A percentile compares a stretch with the other conserved stretches of the same genome.
These are phyloP conservation scores for Hylomyscus alleni DNA, from an alignment of 2,797 vertebrate genomes.

Conservation along the genomic window DNA sequence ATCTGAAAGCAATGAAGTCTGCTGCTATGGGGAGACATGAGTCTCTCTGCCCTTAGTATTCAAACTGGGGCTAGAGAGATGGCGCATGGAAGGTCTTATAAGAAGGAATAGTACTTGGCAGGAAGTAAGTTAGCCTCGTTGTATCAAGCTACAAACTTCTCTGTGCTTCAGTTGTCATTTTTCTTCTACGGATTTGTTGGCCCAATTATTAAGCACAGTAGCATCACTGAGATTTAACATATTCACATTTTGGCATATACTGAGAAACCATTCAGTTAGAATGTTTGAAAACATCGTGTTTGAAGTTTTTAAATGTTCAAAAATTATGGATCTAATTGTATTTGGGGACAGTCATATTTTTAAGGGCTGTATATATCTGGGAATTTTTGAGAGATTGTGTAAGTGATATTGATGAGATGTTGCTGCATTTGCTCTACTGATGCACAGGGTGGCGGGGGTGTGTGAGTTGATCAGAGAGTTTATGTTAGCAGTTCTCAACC, in stretches of 20 bases:
- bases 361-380: conserved; percentile 4
- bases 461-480: not conserved
- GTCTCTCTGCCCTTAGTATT: not conserved
- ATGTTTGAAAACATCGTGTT: conserved; percentile 13
- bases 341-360: not conserved
- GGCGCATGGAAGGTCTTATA: not conserved
- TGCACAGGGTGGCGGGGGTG: not conserved
- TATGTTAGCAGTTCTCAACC: not conserved
- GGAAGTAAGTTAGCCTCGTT: not conserved
- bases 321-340: not conserved
- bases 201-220: not conserved
- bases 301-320: not conserved
- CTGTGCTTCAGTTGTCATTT: conserved; percentile 1
- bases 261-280: not conserved
- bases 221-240: not conserved
- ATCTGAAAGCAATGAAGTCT: not conserved
- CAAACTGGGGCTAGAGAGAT: not conserved
- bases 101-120: not conserved
- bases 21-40: not conserved
- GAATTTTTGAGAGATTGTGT: not conserved
- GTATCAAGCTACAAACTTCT: not conserved
- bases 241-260: not conserved
- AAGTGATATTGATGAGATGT: not conserved
- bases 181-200: conserved; percentile 15
- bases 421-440: not conserved